These are phyloP conservation scores for Caracal caracal DNA, from an alignment of 2,113 vertebrate species.

Conservation along the genomic window DNA sequence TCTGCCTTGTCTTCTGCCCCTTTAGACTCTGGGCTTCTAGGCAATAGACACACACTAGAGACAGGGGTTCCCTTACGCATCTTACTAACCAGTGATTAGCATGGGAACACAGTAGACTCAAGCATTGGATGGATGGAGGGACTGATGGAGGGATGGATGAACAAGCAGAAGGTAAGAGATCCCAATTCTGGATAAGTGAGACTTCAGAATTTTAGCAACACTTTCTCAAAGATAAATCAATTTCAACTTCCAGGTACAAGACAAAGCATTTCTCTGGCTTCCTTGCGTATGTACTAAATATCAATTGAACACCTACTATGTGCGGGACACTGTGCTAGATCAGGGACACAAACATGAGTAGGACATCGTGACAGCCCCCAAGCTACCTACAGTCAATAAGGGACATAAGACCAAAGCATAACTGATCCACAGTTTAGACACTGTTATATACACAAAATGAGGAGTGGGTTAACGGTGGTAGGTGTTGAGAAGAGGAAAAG, in stretches of 20 bases:
- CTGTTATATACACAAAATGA: neutral
- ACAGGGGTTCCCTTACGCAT: neutral
- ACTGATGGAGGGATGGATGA: neutral
- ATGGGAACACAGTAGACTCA: neutral
- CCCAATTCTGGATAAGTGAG: neutral
- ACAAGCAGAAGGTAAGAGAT: neutral
- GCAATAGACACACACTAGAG: neutral
- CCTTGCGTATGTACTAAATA: neutral
- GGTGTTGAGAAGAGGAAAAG: neutral
- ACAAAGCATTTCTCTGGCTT: neutral
- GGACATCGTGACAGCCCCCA: neutral
- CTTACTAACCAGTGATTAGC: neutral
- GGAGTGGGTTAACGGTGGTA: too few relatives aligned
- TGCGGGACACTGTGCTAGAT: neutral
- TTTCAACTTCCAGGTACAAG: neutral
- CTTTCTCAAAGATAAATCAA: conserved; percentile 11
- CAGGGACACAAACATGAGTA: neutral
- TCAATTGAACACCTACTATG: neutral
- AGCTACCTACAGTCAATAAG: neutral
- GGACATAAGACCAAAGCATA: neutral
- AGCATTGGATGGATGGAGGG: too few relatives aligned
- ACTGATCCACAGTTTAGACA: neutral
- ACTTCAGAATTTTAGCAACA: neutral
- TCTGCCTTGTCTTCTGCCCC: neutral
- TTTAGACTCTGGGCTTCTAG: neutral